Evolutionary conservation across 1,140 invertebrate genomes (phyloP).

Genomic region (Eumeta japonica): DNA sequence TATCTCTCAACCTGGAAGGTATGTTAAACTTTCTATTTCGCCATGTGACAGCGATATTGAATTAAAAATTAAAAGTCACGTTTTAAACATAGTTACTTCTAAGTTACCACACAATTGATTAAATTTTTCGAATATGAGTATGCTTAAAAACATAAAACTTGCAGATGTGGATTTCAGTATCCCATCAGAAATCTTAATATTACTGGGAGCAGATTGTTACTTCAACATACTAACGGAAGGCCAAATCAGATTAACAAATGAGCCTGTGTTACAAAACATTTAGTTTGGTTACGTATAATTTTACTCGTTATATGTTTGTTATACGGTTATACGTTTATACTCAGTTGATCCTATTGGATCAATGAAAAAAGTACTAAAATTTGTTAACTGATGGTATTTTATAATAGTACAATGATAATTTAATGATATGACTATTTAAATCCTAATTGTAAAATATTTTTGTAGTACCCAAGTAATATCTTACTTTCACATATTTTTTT

Average conservation of each 20-base stretch:
- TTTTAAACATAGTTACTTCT: slow-evolving; percentile 11
- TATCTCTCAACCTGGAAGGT: slow-evolving; percentile 8
- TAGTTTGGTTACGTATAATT: slow-evolving; percentile 13
- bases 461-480: too few relatives aligned
- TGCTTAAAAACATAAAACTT: not conserved
- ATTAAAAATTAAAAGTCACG: slow-evolving; percentile 7
- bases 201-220: not conserved
- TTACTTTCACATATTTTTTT: too few relatives aligned
- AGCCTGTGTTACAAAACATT: not conserved
- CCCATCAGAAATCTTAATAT: not conserved
- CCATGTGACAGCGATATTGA: slow-evolving; percentile 6
- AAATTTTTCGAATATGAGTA: not conserved
- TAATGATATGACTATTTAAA: too few relatives aligned
- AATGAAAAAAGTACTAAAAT: too few relatives aligned
- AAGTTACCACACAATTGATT: slow-evolving; percentile 10
- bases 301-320: too few relatives aligned
- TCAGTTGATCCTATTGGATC: too few relatives aligned
- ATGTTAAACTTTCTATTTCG: slow-evolving; percentile 7
- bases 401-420: too few relatives aligned
- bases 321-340: too few relatives aligned
- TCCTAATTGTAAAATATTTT: too few relatives aligned
- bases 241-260: not conserved
- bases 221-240: not conserved
- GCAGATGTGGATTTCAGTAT: slow-evolving; percentile 1
- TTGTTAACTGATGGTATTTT: too few relatives aligned